Percentiles rank a stretch among this genome's conserved stretches.
phyloP scores from a whole-genome alignment of 2,888 invertebrate species.

The Craniophora ligustri region DNA sequence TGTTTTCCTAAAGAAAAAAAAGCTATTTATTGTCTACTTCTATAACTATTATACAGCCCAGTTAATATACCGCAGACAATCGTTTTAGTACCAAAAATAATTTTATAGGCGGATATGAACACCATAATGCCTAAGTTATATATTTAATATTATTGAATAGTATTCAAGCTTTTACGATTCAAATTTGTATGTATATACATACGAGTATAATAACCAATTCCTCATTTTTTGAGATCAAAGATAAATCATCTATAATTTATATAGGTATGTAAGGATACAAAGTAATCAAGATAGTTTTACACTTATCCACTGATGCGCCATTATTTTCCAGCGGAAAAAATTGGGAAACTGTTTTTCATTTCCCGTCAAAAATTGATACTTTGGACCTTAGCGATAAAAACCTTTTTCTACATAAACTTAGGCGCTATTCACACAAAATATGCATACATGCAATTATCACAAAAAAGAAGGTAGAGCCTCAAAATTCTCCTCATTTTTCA shows the following conservation, averaged over 20 bases:
- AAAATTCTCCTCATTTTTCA: constrained; percentile 15
- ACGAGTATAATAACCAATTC: constrained; percentile 50
- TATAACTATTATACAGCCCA: constrained; percentile 56
- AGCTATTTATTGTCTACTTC: constrained; percentile 59
- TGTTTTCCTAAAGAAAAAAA: constrained; percentile 27
- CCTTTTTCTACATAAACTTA: too few species aligned
- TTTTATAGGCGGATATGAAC: constrained; percentile 73
- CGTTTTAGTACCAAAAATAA: constrained; percentile 67
- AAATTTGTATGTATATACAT: constrained; percentile 34
- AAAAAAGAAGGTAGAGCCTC: constrained; percentile 27
- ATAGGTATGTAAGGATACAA: constrained; percentile 13
- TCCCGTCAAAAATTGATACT: too few species aligned
- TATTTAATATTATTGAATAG: constrained; percentile 33
- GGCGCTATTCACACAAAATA: constrained; percentile 37
- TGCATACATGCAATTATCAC: constrained; percentile 33
- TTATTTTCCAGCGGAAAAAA: too few species aligned
- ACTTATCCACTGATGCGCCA: too few species aligned
- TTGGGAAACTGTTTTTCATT: too few species aligned
- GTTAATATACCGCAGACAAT: constrained; percentile 47
- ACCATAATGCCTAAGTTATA: constrained; percentile 61
- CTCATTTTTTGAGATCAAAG: constrained; percentile 57
- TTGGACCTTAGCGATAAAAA: too few species aligned
- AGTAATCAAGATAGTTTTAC: constrained; percentile 9
- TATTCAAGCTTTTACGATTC: constrained; percentile 20
- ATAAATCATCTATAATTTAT: constrained; percentile 29